A percentile compares a stretch with the other conserved stretches of the same genome.
Evolutionary conservation across 1,140 invertebrate species (phyloP).

Genomic region (Belonocnema kinseyi): DNA sequence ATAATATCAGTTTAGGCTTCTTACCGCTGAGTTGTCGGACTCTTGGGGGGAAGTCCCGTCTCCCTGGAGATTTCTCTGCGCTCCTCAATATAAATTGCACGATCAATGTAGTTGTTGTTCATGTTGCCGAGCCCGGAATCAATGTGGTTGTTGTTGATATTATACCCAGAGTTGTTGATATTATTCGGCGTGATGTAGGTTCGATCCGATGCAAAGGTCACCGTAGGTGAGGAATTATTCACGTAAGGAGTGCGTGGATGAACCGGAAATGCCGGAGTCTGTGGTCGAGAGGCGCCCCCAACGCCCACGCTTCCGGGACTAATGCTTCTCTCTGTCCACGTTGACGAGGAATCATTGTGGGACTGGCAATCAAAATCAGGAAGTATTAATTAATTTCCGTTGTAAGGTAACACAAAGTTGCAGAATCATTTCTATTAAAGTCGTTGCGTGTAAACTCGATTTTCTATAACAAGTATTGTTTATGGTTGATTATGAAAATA

Average conservation of each 20-base stretch:
- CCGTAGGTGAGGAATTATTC: conserved; percentile 79
- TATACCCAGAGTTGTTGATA: conserved; percentile 60
- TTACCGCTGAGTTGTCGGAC: conserved; percentile 84
- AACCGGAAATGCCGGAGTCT: conserved; percentile 93
- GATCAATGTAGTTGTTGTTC: conserved; percentile 66
- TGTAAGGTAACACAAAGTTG: too few relatives aligned
- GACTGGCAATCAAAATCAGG: conserved; percentile 68
- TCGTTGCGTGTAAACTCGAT: too few relatives aligned
- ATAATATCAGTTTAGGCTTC: conserved; percentile 41
- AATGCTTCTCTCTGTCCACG: conserved; percentile 78
- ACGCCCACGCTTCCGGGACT: conserved; percentile 76
- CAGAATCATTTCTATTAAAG: too few relatives aligned
- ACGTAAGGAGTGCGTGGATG: conserved; percentile 90
- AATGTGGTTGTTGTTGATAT: conserved; percentile 58
- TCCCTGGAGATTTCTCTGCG: conserved; percentile 75
- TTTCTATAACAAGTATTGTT: too few relatives aligned
- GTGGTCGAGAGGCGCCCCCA: conserved; percentile 80
- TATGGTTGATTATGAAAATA: too few relatives aligned
- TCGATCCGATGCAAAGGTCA: conserved; percentile 74
- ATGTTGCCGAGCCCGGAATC: conserved; percentile 40
- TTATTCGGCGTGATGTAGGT: conserved; percentile 62
- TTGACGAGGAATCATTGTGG: conserved; percentile 80
- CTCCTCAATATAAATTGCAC: conserved; percentile 71
- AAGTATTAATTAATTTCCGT: neutral
- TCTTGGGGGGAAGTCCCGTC: conserved; percentile 81